Evolutionary conservation across 2,888 invertebrate genomes (phyloP).

Genomic region (Merodon equestris): DNA sequence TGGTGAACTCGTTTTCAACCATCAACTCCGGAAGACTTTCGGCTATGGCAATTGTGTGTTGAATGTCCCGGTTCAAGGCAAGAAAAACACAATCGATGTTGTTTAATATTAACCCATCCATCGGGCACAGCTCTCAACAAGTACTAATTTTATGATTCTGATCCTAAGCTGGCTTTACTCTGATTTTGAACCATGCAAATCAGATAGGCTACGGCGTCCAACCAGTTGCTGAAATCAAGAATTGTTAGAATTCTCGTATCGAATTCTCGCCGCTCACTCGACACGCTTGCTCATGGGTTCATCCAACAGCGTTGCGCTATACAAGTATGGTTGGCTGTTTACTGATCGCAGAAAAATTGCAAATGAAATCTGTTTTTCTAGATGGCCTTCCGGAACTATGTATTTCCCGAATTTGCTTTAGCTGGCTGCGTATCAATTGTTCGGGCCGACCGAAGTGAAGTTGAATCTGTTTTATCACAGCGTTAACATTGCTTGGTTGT

Average conservation of each 20-base stretch:
- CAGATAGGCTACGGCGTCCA: constrained; percentile 12
- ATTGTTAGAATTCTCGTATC: constrained; percentile 18
- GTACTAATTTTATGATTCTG: constrained; percentile 20
- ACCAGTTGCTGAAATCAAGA: constrained; percentile 23
- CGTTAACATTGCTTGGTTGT: constrained; percentile 40
- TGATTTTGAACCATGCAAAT: constrained; percentile 10
- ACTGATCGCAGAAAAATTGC: constrained; percentile 22
- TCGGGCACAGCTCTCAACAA: not conserved
- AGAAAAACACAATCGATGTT: constrained; percentile 7
- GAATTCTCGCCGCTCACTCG: constrained; percentile 22
- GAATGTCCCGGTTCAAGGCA: constrained; percentile 23
- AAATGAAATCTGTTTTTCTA: constrained; percentile 50
- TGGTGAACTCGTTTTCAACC: constrained; percentile 33
- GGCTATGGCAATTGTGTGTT: not conserved
- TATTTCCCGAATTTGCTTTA: constrained; percentile 41
- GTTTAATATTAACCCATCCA: constrained; percentile 6
- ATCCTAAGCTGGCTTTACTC: not conserved
- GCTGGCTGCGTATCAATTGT: constrained; percentile 40
- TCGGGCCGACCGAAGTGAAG: constrained; percentile 60
- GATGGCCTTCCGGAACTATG: constrained; percentile 10
- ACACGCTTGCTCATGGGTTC: constrained; percentile 27
- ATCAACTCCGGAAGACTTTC: constrained; percentile 3
- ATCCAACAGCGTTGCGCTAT: constrained; percentile 24
- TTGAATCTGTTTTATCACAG: constrained; percentile 48
- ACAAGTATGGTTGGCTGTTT: constrained; percentile 25